Conservation (phyloP, 2,113 vertebrate species). For the mouse (Mus musculus) region GRCm39 chr4:94190501-94191000, state of each 20-base stretch:
- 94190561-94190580: not conserved
- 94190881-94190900: not conserved
- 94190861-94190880: constrained; percentile 29
- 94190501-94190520: not conserved
- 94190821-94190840: not conserved
- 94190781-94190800: not conserved
- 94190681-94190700: not conserved
- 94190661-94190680: not conserved
- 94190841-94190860: not conserved
- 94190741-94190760: not conserved
- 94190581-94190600: not conserved
- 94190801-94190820: not conserved
- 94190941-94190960: not conserved
- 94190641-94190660: not conserved
- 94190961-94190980: constrained; percentile 19
- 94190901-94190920: not conserved
- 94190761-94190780: constrained; percentile 6
- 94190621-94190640: not conserved
- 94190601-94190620: not conserved
- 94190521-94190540: not conserved
- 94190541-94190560: not conserved
- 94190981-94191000: not conserved
- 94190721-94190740: not conserved
- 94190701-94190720: not conserved
- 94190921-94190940: not conserved